Conservation (phyloP, 2,797 vertebrate species). For the Aeoliscus strigatus region DNA sequence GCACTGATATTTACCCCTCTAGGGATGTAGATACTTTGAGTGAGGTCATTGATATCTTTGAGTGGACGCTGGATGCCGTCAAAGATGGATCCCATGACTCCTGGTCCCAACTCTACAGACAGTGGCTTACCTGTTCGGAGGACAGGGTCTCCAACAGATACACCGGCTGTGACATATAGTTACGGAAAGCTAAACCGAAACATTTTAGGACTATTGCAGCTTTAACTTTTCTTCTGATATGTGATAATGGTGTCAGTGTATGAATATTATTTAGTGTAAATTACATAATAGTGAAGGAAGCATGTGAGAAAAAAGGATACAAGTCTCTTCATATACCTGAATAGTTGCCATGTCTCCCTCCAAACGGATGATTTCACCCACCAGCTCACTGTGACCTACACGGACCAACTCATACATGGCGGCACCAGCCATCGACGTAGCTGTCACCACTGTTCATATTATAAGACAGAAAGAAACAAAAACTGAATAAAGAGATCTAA, state of each 20-base stretch:
- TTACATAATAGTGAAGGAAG: too few relatives aligned
- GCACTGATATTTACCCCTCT: constrained; percentile 94
- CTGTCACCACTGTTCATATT: constrained; percentile 84
- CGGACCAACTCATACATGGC: constrained; percentile 99
- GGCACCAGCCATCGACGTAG: constrained; percentile 92
- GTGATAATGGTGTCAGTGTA: too few relatives aligned
- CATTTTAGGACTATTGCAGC: too few relatives aligned
- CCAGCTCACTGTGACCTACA: constrained; percentile 94
- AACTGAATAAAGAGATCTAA: too few relatives aligned
- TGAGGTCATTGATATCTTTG: constrained; percentile 89
- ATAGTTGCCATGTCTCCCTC: constrained; percentile 98
- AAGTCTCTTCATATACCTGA: constrained; percentile 98
- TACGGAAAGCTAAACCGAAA: constrained; percentile 62
- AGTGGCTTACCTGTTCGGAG: constrained; percentile 96
- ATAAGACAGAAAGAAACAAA: not conserved
- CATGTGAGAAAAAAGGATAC: constrained; percentile 82
- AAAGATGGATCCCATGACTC: constrained; percentile 99
- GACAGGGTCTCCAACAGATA: constrained; percentile 95
- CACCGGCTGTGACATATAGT: constrained; percentile 80
- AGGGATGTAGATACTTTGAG: constrained; percentile 96
- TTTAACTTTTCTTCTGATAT: too few relatives aligned
- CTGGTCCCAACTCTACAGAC: constrained; percentile 94
- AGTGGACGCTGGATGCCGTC: constrained; percentile 97
- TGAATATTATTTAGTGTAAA: not conserved
- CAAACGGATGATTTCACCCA: constrained; percentile 96